phyloP scores from a whole-genome alignment of 37 sponge, comb jelly and placozoan species.

The Haliclona indistincta region DNA sequence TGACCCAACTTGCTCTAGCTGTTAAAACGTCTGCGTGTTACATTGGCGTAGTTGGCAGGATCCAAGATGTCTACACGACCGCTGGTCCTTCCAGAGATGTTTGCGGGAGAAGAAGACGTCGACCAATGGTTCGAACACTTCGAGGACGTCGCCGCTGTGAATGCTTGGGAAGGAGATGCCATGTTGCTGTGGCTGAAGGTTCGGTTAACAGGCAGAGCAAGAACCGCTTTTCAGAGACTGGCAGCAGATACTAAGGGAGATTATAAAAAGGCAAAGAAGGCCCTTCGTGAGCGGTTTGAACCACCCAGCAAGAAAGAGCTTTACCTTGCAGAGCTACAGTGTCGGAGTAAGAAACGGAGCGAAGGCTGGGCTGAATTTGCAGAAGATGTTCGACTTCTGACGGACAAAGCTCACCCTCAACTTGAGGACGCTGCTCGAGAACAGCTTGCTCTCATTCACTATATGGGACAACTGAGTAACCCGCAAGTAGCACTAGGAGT shows the following conservation, averaged over 20 bases:
- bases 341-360: background rate
- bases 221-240: constrained; percentile 5
- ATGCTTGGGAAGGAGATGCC: too few relatives aligned
- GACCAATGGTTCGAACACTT: too few relatives aligned
- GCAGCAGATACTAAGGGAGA: background rate
- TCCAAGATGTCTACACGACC: too few relatives aligned
- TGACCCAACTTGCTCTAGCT: too few relatives aligned
- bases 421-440: constrained; percentile 16
- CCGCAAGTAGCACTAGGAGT: constrained; percentile 32
- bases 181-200: too few relatives aligned
- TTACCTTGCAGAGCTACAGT: constrained; percentile 18
- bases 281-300: constrained; percentile 36
- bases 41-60: too few relatives aligned
- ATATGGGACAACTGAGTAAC: constrained; percentile 4
- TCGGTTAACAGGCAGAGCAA: constrained; percentile 35
- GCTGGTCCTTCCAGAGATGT: too few relatives aligned
- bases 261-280: background rate
- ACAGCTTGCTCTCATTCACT: constrained; percentile 23
- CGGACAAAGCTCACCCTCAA: constrained; percentile 28
- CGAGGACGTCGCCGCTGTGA: too few relatives aligned
- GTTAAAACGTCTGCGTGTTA: too few relatives aligned
- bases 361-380: constrained; percentile 35
- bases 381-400: constrained; percentile 20
- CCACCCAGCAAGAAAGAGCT: constrained; percentile 10
- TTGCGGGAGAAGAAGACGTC: too few relatives aligned